Base-by-base conservation (phyloP, 2,797 vertebrate genomes). In the Anas bahamensis region DNA sequence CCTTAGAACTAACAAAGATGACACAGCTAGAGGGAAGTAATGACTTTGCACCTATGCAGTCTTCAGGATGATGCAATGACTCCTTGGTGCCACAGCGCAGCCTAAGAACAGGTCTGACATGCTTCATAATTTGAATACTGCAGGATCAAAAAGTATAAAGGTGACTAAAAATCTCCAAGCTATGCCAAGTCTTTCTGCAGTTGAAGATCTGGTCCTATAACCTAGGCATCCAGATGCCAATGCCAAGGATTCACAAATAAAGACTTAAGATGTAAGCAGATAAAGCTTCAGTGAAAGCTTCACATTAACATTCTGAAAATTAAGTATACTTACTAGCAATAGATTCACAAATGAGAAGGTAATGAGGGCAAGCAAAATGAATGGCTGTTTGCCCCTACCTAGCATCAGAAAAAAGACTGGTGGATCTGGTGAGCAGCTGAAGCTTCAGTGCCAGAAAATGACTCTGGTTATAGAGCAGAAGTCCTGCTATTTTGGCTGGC, bases 91-190 rank as follows among this genome's bases (percentile, higher is more conserved):
- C 93, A 75, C 66, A n/a, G 24, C 93, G 65, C 81, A 93, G 59
- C 35, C 50, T 31, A 66, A 89, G 89, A 95, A 95, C 95, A 85
- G 79, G 94, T 95, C 46, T 92, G 66, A 90, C 96, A 24, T 0
- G 90, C 52, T 96, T 94, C 70, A 53, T 89, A 94, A 95, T 90
- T 90, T 93, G 56, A 83, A 89, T 75, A 83, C 46, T 65, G 87
- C 72, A 81, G 79, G 86, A 96, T 85, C 73, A 93, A 78, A 83
- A 95, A 94, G 72, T 65, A 70, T 28, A 90, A 91, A 89, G 53
- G 56, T 64, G 56, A 91, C 31, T 79, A 80, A 74, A 96, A 96
- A 74, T 84, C 50, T 22, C n/a, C 57, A 88, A 83, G 69, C 71
- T 95, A 19, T 73, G 82, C 48, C 56, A 95, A 13, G 42, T 86